Percentiles rank a stretch among this genome's conserved stretches.
These are phyloP conservation scores for Danaus melanippus DNA, from an alignment of 1,140 invertebrate genomes.

Conservation along the genomic window DNA sequence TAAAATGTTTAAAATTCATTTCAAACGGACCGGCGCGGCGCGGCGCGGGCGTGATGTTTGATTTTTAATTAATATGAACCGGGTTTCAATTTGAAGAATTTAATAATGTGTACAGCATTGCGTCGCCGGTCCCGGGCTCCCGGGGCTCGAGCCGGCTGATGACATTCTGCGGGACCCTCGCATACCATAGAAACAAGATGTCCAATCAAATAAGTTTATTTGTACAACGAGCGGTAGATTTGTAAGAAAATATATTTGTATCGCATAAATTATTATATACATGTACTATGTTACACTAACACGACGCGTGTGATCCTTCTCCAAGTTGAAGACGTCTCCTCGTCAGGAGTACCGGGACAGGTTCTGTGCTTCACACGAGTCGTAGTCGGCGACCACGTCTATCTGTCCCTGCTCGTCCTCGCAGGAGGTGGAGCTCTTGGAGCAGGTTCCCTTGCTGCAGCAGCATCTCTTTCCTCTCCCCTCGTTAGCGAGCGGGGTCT, in stretches of 20 bases:
- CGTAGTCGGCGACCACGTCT: constrained; percentile 61
- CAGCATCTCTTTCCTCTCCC: constrained; percentile 53
- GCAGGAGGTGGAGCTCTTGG: constrained; percentile 37
- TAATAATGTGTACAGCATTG: too few relatives aligned
- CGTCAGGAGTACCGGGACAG: constrained; percentile 41
- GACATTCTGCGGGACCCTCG: constrained; percentile 17
- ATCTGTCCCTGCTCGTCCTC: constrained; percentile 61
- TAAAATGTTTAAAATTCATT: too few relatives aligned
- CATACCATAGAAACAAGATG: constrained; percentile 24
- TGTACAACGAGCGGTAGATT: constrained; percentile 42
- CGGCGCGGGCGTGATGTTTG: too few relatives aligned
- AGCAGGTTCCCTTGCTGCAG: constrained; percentile 44
- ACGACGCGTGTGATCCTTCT: too few relatives aligned
- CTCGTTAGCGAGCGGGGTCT: constrained; percentile 39
- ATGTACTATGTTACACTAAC: too few relatives aligned
- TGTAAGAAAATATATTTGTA: constrained; percentile 41
- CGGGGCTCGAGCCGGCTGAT: not conserved
- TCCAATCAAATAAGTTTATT: constrained; percentile 41
- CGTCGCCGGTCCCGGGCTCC: too few relatives aligned
- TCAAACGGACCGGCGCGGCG: too few relatives aligned
- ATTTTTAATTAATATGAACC: too few relatives aligned
- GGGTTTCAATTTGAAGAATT: too few relatives aligned
- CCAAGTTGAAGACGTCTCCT: not conserved
- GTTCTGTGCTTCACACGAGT: constrained; percentile 44
- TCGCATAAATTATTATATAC: constrained; percentile 1